Evolutionary conservation across 2,797 vertebrate species (phyloP).

Genomic region (Benthosema pterotum): DNA sequence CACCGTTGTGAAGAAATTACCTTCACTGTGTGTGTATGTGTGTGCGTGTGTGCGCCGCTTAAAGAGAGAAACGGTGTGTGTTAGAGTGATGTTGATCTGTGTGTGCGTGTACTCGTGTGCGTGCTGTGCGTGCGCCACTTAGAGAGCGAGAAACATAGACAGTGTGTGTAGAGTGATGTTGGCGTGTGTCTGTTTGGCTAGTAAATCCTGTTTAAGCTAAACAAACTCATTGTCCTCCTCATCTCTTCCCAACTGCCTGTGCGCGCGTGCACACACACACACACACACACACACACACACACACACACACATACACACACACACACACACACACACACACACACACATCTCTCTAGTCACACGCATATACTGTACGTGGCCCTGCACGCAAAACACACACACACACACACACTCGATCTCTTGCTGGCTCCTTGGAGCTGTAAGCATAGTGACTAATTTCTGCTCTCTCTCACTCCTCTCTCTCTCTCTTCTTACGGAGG

Average conservation of each 20-base stretch:
- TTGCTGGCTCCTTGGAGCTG: conserved; percentile 44
- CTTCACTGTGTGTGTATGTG: conserved; percentile 36
- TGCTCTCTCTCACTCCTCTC: conserved; percentile 42
- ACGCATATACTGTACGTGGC: no score
- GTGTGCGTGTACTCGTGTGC: no score
- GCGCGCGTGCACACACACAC: conserved; percentile 5
- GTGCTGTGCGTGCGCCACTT: background rate
- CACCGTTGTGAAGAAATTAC: conserved; percentile 78
- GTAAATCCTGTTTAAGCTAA: conserved; percentile 83
- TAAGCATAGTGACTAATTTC: conserved; percentile 73
- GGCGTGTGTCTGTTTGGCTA: conserved; percentile 80
- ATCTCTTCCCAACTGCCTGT: conserved; percentile 70
- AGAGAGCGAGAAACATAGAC: conserved; percentile 10
- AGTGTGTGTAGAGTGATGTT: conserved; percentile 69
- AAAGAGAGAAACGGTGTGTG: no score
- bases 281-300: conserved; percentile 2
- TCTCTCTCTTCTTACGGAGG: conserved; percentile 73
- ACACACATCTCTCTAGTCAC: no score
- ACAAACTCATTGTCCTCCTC: conserved; percentile 82
- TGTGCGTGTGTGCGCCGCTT: no score
- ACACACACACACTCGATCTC: background rate
- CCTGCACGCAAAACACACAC: no score
- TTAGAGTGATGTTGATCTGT: no score
- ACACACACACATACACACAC: no score
- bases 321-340: conserved; percentile 26